Conservation (phyloP, 1,140 invertebrate species). For the Ooceraea biroi region DNA sequence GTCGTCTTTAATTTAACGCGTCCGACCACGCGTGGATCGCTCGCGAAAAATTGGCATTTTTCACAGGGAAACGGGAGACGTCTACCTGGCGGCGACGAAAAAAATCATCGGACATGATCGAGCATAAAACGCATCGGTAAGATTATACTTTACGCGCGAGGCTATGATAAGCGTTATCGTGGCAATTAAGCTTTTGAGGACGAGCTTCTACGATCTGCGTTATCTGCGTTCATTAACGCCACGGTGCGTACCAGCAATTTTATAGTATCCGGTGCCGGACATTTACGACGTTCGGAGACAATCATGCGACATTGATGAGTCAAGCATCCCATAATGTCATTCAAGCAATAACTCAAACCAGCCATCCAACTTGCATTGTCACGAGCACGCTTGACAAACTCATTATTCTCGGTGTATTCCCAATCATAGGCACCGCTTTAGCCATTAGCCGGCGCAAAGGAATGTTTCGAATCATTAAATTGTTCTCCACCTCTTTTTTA, state of each 20-base stretch:
- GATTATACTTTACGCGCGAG: neutral
- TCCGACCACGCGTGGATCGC: no score
- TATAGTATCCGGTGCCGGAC: neutral
- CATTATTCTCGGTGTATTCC: neutral
- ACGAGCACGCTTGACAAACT: neutral
- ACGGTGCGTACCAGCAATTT: neutral
- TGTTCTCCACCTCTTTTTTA: neutral
- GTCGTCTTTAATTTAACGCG: constrained; percentile 6
- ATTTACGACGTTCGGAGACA: constrained; percentile 22
- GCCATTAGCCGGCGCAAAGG: neutral
- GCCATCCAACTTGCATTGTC: neutral
- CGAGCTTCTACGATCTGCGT: neutral
- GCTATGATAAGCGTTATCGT: constrained; percentile 26
- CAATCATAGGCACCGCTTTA: neutral
- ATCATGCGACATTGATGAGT: neutral
- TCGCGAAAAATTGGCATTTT: constrained; percentile 10
- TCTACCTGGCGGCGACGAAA: neutral
- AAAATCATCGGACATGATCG: constrained; percentile 7
- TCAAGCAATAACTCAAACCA: neutral
- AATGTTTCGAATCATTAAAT: neutral
- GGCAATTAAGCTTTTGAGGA: constrained; percentile 13
- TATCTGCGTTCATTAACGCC: constrained; percentile 33
- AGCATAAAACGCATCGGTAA: neutral
- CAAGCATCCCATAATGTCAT: neutral
- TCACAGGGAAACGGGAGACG: neutral